Evolutionary conservation across 2,797 vertebrate genomes (phyloP).

Genomic region (Eleutherodactylus coqui): DNA sequence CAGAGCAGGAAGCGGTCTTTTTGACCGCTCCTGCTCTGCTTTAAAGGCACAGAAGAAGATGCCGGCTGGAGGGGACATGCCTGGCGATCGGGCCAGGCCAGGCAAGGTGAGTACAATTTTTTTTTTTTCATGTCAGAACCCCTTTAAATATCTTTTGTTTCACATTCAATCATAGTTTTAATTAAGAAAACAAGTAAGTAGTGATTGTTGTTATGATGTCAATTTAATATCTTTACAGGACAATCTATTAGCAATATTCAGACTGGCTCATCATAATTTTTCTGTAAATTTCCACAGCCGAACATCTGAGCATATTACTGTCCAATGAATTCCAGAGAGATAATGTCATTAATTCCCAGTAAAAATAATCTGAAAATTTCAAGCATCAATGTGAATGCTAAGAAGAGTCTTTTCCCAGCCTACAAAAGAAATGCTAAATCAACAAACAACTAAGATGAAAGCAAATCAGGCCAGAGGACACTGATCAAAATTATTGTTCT

Average conservation of each 20-base stretch:
- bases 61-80: no score
- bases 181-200: no score
- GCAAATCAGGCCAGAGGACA: background rate
- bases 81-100: no score
- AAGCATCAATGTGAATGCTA: constrained; percentile 73
- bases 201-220: no score
- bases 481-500: background rate
- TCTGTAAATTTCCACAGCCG: constrained; percentile 54
- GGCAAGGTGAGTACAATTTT: no score
- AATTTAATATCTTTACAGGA: background rate
- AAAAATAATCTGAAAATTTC: constrained; percentile 73
- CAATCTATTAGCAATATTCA: no score
- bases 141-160: no score
- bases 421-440: constrained; percentile 73
- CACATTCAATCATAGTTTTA: no score
- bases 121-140: no score
- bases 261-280: constrained; percentile 1
- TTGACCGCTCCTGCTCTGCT: no score
- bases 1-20: no score
- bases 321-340: constrained; percentile 74
- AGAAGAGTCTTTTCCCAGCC: constrained; percentile 75
- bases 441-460: constrained; percentile 70
- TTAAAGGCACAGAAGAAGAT: no score
- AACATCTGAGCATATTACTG: constrained; percentile 66
- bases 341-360: constrained; percentile 74